Evolutionary conservation across 1,140 invertebrate species (phyloP).

Genomic region (Eubasilissa regina): DNA sequence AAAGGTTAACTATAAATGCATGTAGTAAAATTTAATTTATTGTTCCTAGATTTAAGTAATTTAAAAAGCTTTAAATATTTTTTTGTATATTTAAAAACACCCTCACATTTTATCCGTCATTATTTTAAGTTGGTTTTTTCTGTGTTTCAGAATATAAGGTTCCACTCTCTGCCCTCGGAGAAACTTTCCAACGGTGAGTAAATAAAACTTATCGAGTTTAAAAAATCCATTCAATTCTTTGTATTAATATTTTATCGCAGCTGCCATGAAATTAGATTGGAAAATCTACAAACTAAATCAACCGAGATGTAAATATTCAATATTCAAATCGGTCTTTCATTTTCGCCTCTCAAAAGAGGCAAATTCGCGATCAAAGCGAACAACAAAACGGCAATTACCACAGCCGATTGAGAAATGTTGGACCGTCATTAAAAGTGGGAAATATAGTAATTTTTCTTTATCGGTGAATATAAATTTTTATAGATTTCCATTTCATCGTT

Average conservation of each 20-base stretch:
- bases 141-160: constrained; percentile 18
- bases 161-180: constrained; percentile 32
- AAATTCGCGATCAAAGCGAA: constrained; percentile 36
- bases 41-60: too few relatives aligned
- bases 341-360: constrained; percentile 18
- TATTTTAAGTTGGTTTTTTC: neutral
- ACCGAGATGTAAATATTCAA: constrained; percentile 38
- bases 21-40: too few relatives aligned
- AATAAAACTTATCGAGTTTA: constrained; percentile 7
- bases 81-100: too few relatives aligned
- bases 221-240: neutral
- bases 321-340: constrained; percentile 16
- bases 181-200: constrained; percentile 32
- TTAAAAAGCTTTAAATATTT: too few relatives aligned
- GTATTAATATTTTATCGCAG: constrained; percentile 27
- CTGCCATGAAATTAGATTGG: constrained; percentile 35
- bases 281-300: constrained; percentile 38
- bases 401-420: constrained; percentile 8
- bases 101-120: too few relatives aligned
- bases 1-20: too few relatives aligned
- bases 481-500: constrained; percentile 17
- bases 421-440: constrained; percentile 15
- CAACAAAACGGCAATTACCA: constrained; percentile 12
- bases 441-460: constrained; percentile 19
- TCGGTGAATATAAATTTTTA: constrained; percentile 25